Evolutionary conservation across 2,888 invertebrate species (phyloP).

Genomic region (Drosophila mettleri): DNA sequence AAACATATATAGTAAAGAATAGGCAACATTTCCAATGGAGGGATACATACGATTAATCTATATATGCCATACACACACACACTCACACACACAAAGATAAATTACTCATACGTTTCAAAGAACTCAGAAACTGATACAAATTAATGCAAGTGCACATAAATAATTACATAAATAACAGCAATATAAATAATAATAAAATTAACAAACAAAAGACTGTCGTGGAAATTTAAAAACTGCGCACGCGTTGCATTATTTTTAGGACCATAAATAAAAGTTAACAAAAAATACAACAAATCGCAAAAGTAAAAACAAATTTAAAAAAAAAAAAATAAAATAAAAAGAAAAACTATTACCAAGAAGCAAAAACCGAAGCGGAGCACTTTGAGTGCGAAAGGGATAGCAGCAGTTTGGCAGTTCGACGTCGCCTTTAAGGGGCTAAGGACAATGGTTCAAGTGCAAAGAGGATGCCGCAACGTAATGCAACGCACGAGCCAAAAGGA

Average conservation of each 20-base stretch:
- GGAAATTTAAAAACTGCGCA: conserved; percentile 54
- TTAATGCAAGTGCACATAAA: conserved; percentile 10
- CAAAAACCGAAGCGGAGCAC: conserved; percentile 39
- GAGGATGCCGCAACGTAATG: conserved; percentile 72
- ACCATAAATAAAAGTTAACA: conserved; percentile 31
- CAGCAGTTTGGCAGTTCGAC: conserved; percentile 43
- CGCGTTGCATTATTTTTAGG: conserved; percentile 56
- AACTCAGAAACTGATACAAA: conserved; percentile 38
- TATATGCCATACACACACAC: not conserved
- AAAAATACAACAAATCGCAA: conserved; percentile 37
- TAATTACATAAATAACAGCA: conserved; percentile 33
- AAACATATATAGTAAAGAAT: conserved; percentile 8
- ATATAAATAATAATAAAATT: conserved; percentile 10
- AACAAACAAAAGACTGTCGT: conserved; percentile 6
- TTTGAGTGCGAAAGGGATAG: conserved; percentile 69
- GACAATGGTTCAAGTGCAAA: conserved; percentile 84
- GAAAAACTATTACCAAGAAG: conserved; percentile 40
- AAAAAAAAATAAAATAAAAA: conserved; percentile 8
- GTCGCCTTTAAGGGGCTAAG: conserved; percentile 60
- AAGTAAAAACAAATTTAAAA: conserved; percentile 9
- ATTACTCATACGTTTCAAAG: conserved; percentile 49
- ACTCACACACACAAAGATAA: conserved; percentile 7
- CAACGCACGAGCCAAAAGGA: conserved; percentile 38
- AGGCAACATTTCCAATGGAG: conserved; percentile 8
- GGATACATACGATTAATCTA: conserved; percentile 14